phyloP scores from a whole-genome alignment of 2,888 invertebrate species.

The Schizaphis graminum region DNA sequence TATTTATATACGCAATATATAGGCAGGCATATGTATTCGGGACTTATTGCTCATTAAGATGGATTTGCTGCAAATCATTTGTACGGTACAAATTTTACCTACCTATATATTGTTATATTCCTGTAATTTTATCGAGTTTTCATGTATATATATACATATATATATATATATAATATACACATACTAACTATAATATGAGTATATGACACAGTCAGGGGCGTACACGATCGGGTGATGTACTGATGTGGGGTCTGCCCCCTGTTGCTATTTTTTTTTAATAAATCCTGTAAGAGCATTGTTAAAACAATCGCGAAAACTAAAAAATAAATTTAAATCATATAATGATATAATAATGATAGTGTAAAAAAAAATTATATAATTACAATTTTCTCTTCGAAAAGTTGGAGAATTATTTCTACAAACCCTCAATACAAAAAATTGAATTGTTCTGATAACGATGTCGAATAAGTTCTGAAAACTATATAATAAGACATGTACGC shows the following conservation, averaged over 20 bases:
- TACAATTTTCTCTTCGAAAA: not conserved
- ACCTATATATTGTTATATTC: not conserved
- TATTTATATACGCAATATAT: not conserved
- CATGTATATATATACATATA: not conserved
- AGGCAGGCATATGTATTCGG: not conserved
- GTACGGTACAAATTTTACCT: too few species aligned
- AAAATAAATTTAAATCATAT: not conserved
- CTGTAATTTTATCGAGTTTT: not conserved
- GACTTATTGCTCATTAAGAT: not conserved
- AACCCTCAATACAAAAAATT: not conserved
- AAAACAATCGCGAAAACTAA: not conserved
- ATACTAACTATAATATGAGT: not conserved
- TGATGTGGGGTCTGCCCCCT: not conserved
- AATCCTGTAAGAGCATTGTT: not conserved
- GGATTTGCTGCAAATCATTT: not conserved
- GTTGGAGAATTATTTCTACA: not conserved
- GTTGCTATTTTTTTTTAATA: not conserved
- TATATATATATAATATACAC: too few species aligned
- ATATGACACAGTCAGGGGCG: not conserved
- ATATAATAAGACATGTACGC: not conserved
- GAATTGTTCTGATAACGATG: not conserved
- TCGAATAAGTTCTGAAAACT: not conserved
- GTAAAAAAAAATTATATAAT: not conserved
- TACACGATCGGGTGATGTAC: not conserved
- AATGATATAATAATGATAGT: not conserved